Percentiles rank a stretch among this genome's conserved stretches.
These are phyloP conservation scores for Zeugodacus cucurbitae DNA, from an alignment of 1,140 invertebrate species.

Conservation along the genomic window DNA sequence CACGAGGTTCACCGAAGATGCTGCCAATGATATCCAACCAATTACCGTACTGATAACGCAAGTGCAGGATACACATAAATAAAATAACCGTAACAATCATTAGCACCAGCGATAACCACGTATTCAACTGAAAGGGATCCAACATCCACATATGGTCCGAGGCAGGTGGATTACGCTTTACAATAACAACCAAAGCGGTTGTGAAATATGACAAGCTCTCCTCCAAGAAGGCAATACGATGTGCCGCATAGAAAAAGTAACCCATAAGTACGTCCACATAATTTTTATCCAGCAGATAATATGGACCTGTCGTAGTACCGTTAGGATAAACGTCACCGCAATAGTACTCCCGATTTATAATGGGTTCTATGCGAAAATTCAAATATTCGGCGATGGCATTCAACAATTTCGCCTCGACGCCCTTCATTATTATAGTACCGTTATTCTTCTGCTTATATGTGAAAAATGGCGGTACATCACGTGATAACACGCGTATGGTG, in stretches of 20 bases:
- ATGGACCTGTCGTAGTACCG: not conserved
- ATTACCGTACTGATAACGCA: not conserved
- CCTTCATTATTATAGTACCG: not conserved
- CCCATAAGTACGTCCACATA: constrained; percentile 7
- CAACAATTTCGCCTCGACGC: not conserved
- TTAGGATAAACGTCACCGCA: not conserved
- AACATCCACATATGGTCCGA: not conserved
- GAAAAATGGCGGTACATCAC: not conserved
- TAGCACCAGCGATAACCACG: not conserved
- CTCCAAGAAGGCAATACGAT: not conserved
- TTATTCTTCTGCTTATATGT: not conserved
- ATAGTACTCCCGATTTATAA: too few species aligned
- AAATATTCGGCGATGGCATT: not conserved
- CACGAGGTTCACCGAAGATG: not conserved
- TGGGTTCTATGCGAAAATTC: not conserved
- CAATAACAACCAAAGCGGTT: not conserved
- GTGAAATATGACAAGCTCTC: not conserved
- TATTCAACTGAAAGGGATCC: not conserved
- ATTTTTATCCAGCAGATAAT: not conserved
- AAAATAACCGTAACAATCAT: too few species aligned
- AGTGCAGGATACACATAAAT: not conserved
- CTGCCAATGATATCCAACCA: constrained; percentile 11
- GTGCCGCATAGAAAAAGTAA: not conserved
- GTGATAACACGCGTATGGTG: not conserved
- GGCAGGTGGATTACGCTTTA: not conserved